Evolutionary conservation across 2,797 vertebrate species (phyloP).

Genomic region (Danio jaintianensis): DNA sequence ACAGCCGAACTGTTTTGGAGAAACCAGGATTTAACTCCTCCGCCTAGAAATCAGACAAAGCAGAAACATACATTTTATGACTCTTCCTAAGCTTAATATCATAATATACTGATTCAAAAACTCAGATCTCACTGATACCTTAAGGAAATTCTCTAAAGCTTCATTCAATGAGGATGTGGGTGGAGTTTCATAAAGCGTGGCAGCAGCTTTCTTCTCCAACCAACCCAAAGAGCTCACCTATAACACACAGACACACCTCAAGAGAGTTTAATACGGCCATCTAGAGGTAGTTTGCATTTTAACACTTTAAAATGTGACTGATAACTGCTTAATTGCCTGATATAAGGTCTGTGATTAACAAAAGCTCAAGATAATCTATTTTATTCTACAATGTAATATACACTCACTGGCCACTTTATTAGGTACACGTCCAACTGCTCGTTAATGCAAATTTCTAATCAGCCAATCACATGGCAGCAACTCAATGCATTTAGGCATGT

Average conservation of each 20-base stretch:
- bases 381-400: too few species aligned
- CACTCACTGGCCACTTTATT: too few species aligned
- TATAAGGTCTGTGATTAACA: too few species aligned
- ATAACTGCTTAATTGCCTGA: too few species aligned
- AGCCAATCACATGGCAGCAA: too few species aligned
- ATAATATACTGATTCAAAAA: not conserved
- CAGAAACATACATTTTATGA: not conserved
- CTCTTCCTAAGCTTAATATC: not conserved
- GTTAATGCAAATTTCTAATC: too few species aligned
- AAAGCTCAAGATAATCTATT: too few species aligned
- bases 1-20: slow-evolving; percentile 88
- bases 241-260: slow-evolving; percentile 31
- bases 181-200: slow-evolving; percentile 83
- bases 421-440: too few species aligned
- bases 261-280: too few species aligned
- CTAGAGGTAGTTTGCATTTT: not conserved
- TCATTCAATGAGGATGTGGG: slow-evolving; percentile 85
- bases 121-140: slow-evolving; percentile 72
- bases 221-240: slow-evolving; percentile 90
- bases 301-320: not conserved
- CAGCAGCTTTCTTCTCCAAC: slow-evolving; percentile 89
- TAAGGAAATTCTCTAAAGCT: slow-evolving; percentile 90
- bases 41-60: slow-evolving; percentile 73
- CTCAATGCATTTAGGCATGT: too few species aligned
- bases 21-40: slow-evolving; percentile 90